Evolutionary conservation across 2,888 invertebrate genomes (phyloP).

Genomic region (Latrodectus hesperus): DNA sequence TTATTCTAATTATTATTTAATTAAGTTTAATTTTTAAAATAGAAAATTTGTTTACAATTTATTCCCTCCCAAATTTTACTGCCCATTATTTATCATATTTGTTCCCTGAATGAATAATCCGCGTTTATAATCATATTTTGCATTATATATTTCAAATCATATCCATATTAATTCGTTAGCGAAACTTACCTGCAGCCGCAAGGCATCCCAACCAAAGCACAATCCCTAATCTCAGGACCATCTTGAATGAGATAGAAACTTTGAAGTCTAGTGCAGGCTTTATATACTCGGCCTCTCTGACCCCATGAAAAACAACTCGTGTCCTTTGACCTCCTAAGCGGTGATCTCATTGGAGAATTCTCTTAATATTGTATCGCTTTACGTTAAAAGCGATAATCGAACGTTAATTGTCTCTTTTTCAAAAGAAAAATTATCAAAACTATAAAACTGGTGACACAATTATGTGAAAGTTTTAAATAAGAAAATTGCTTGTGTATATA

Average conservation of each 20-base stretch:
- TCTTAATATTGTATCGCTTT: slow-evolving; percentile 29
- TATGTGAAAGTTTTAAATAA: not conserved
- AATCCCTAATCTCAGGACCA: slow-evolving; percentile 58
- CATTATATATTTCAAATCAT: not conserved
- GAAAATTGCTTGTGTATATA: not conserved
- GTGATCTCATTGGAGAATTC: slow-evolving; percentile 34
- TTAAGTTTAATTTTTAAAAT: too few relatives aligned
- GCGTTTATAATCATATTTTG: not conserved
- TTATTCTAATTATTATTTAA: too few relatives aligned
- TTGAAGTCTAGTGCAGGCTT: not conserved
- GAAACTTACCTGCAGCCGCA: slow-evolving; percentile 45
- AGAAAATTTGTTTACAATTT: too few relatives aligned
- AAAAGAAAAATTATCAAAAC: slow-evolving; percentile 2
- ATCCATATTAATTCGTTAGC: not conserved
- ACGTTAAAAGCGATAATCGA: slow-evolving; percentile 29
- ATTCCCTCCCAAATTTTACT: too few relatives aligned
- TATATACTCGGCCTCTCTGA: slow-evolving; percentile 62
- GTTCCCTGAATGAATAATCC: too few relatives aligned
- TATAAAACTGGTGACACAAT: slow-evolving; percentile 27
- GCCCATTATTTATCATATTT: too few relatives aligned
- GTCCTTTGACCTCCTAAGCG: slow-evolving; percentile 39
- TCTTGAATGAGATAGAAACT: slow-evolving; percentile 46
- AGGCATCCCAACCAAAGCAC: slow-evolving; percentile 44
- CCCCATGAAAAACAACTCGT: slow-evolving; percentile 19
- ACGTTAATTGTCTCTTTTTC: slow-evolving; percentile 14